Conservation (phyloP, 2,797 vertebrate genomes). For the Scyliorhinus canicula region DNA sequence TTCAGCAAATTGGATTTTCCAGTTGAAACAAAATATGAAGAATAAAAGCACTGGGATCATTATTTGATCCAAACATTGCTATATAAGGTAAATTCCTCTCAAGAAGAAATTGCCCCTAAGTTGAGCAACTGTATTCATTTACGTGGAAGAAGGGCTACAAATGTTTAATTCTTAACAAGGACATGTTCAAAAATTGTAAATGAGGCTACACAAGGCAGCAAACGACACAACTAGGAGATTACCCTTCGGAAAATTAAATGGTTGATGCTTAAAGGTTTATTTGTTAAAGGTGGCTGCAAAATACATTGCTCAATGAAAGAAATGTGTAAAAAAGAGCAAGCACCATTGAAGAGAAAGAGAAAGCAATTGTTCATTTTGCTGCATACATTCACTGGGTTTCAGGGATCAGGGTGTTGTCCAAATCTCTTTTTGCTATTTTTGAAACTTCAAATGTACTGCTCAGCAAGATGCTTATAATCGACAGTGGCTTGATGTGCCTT, state of each 20-base stretch:
- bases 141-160: background rate
- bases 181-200: constrained; percentile 10
- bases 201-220: background rate
- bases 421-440: background rate
- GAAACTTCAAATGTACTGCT: background rate
- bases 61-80: constrained; percentile 1
- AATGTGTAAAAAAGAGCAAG: background rate
- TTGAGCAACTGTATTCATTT: background rate
- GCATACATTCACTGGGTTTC: background rate
- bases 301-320: background rate
- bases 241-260: background rate
- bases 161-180: background rate
- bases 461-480: constrained; percentile 19
- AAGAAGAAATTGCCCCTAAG: constrained; percentile 17
- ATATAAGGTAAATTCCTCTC: constrained; percentile 23
- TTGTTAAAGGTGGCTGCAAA: background rate
- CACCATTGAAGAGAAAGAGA: background rate
- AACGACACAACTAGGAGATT: background rate
- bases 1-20: constrained; percentile 27
- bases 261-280: background rate
- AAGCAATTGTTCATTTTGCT: background rate
- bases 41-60: background rate
- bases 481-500: background rate
- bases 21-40: constrained; percentile 13
- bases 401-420: background rate